Conservation (phyloP, 2,888 invertebrate species). For the Mechanitis mazaeus region DNA sequence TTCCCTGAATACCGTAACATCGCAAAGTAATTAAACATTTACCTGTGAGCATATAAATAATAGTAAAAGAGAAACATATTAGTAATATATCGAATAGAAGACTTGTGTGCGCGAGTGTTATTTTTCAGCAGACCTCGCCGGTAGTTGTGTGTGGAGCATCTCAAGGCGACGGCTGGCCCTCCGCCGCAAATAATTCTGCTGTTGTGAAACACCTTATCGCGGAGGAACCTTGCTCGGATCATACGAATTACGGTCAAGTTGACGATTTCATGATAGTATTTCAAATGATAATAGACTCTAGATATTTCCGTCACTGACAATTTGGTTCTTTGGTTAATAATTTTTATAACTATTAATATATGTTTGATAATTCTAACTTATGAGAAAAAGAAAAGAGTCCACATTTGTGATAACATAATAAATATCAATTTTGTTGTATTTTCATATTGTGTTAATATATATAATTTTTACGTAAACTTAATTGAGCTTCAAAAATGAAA, state of each 20-base stretch:
- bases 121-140: constrained; percentile 58
- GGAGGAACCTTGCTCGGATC: constrained; percentile 67
- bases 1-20: neutral
- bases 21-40: neutral
- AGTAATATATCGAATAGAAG: constrained; percentile 23
- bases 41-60: too few relatives aligned
- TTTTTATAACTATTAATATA: neutral
- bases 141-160: constrained; percentile 71
- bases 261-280: constrained; percentile 70
- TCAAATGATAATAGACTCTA: constrained; percentile 49
- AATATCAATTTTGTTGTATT: too few relatives aligned
- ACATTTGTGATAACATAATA: too few relatives aligned
- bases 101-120: constrained; percentile 52
- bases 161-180: constrained; percentile 53
- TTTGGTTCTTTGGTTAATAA: constrained; percentile 13
- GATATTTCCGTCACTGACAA: constrained; percentile 41
- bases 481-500: constrained; percentile 5
- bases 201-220: constrained; percentile 74
- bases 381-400: too few relatives aligned
- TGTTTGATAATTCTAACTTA: too few relatives aligned
- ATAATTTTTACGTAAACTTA: neutral
- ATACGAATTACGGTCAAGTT: constrained; percentile 76
- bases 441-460: too few relatives aligned
- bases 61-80: too few relatives aligned
- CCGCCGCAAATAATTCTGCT: constrained; percentile 75